phyloP scores from a whole-genome alignment of 2,797 vertebrate species.

The Artibeus jamaicensis region DNA sequence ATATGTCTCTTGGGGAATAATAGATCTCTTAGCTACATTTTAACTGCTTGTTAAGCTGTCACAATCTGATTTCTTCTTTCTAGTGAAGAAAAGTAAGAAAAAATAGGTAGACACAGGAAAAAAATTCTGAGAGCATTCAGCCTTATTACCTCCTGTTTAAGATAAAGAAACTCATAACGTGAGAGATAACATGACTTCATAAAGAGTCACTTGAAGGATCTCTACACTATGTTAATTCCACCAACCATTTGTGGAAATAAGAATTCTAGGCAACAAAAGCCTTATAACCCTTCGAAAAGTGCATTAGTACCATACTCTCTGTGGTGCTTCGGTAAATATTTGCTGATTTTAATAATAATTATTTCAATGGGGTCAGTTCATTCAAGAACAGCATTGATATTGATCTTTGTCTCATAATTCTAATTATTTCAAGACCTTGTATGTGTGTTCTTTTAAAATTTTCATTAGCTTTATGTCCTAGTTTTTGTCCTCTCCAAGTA shows the following conservation, averaged over 20 bases:
- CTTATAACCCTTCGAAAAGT: neutral
- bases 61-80: neutral
- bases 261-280: neutral
- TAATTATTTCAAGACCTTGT: neutral
- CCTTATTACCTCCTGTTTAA: neutral
- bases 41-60: neutral
- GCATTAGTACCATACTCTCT: neutral
- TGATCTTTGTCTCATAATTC: neutral
- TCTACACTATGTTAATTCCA: neutral
- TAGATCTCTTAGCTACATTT: neutral
- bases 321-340: neutral
- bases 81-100: neutral
- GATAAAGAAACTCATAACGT: neutral
- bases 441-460: neutral
- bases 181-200: neutral
- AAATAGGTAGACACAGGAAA: neutral
- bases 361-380: neutral
- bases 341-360: constrained; percentile 2
- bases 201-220: neutral
- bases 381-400: neutral
- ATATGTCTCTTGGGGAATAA: neutral
- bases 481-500: constrained; percentile 4
- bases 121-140: neutral
- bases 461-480: neutral
- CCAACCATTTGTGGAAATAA: neutral